phyloP scores from a whole-genome alignment of 2,797 vertebrate species.

The Galago senegalensis region DNA sequence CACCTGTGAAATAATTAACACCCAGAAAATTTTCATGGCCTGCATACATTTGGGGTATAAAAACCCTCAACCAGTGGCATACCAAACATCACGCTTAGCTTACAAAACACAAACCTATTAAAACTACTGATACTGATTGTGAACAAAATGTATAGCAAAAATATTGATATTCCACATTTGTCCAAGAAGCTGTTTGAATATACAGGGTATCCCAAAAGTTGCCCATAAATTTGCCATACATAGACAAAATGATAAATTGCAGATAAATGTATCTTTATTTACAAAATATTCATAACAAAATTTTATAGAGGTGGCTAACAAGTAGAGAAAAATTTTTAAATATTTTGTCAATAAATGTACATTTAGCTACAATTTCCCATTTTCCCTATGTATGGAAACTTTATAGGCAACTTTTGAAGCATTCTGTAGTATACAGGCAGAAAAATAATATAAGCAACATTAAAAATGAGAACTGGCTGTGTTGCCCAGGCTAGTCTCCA shows the following conservation, averaged over 20 bases:
- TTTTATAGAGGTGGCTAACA: no score
- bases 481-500: background rate
- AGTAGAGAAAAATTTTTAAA: no score
- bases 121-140: background rate
- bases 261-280: no score
- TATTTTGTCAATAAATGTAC: no score
- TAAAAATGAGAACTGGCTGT: background rate
- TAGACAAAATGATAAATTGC: no score
- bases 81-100: background rate
- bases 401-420: no score
- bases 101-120: background rate
- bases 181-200: background rate
- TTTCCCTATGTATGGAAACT: no score
- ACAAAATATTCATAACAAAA: no score
- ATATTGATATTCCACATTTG: background rate
- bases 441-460: background rate
- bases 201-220: background rate
- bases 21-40: background rate
- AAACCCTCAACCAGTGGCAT: slow-evolving; percentile 15
- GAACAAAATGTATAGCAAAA: background rate
- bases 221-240: no score
- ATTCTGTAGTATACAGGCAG: background rate
- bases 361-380: no score
- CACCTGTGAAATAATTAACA: background rate
- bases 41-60: background rate